These are phyloP conservation scores for Chamaetylas fuelleborni DNA, from an alignment of 2,113 vertebrate species.

Conservation along the genomic window DNA sequence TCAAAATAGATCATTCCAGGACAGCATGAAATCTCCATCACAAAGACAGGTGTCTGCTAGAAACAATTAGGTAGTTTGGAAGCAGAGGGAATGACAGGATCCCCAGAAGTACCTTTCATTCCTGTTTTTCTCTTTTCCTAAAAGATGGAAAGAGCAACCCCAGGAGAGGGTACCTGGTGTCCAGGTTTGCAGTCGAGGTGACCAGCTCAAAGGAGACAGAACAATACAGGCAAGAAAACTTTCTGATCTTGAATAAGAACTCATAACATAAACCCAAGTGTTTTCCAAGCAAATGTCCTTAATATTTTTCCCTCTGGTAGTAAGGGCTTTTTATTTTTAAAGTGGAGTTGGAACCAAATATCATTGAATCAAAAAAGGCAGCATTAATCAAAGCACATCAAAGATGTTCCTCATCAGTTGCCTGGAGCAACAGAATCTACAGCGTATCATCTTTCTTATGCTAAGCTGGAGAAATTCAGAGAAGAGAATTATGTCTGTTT, in stretches of 20 bases:
- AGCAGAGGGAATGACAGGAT: not conserved
- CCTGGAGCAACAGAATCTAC: slow-evolving; percentile 51
- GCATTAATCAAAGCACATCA: slow-evolving; percentile 54
- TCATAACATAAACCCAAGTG: not conserved
- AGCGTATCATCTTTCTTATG: not conserved
- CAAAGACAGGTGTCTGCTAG: not conserved
- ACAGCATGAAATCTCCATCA: not conserved
- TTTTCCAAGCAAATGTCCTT: slow-evolving; percentile 19
- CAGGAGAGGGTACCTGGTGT: not conserved
- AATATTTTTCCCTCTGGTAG: slow-evolving; percentile 29
- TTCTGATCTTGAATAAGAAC: not conserved
- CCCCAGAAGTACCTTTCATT: not conserved
- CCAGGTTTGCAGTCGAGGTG: not conserved
- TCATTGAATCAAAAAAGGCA: slow-evolving; percentile 44
- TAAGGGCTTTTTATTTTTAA: not conserved
- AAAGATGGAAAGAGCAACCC: not conserved
- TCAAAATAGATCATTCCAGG: not conserved
- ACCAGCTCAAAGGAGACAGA: not conserved
- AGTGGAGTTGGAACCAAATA: slow-evolving; percentile 24
- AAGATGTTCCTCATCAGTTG: slow-evolving; percentile 35
- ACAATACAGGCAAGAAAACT: not conserved
- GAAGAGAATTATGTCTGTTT: not conserved
- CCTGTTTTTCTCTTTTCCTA: not conserved
- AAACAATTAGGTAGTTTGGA: not conserved
- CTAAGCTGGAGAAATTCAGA: slow-evolving; percentile 25